These are phyloP conservation scores for Leptoclinus maculatus DNA, from an alignment of 2,797 vertebrate genomes.

Conservation along the genomic window DNA sequence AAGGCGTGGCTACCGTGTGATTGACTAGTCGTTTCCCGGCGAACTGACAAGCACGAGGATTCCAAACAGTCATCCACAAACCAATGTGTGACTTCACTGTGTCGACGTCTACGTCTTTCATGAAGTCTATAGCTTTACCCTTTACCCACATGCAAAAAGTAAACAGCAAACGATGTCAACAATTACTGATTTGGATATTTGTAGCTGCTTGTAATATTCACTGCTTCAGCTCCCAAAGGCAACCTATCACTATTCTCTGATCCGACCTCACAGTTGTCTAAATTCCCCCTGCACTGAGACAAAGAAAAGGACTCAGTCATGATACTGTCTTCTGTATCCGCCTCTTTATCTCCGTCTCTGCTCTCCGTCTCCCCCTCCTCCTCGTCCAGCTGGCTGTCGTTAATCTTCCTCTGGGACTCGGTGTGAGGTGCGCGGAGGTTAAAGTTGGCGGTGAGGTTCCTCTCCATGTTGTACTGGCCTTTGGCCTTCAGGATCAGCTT, in stretches of 20 bases:
- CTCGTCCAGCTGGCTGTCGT: constrained; percentile 81
- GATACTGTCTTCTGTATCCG: constrained; percentile 88
- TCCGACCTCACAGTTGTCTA: constrained; percentile 91
- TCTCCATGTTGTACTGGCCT: constrained; percentile 91
- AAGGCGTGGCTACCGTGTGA: not conserved
- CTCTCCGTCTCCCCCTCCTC: constrained; percentile 75
- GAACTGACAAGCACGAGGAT: not conserved
- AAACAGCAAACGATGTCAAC: constrained; percentile 1
- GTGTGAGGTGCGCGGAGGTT: constrained; percentile 87
- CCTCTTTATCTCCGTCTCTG: constrained; percentile 65
- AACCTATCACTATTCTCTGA: constrained; percentile 95
- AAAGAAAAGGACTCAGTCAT: constrained; percentile 86
- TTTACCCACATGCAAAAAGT: not conserved
- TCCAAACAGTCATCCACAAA: not conserved
- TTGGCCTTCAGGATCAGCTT: constrained; percentile 94
- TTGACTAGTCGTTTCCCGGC: not conserved
- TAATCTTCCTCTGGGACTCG: constrained; percentile 90
- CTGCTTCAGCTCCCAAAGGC: constrained; percentile 93
- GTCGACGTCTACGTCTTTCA: not conserved
- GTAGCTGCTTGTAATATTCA: constrained; percentile 88
- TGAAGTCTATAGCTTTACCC: not conserved
- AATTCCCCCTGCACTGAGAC: constrained; percentile 88
- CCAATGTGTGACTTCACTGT: not conserved
- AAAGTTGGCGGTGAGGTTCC: constrained; percentile 88
- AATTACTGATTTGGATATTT: constrained; percentile 48